Evolutionary conservation across 1,140 invertebrate species (phyloP), one percentile per base, ranked within the genome.

Genomic region (Drosophila bipectinata): DNA sequence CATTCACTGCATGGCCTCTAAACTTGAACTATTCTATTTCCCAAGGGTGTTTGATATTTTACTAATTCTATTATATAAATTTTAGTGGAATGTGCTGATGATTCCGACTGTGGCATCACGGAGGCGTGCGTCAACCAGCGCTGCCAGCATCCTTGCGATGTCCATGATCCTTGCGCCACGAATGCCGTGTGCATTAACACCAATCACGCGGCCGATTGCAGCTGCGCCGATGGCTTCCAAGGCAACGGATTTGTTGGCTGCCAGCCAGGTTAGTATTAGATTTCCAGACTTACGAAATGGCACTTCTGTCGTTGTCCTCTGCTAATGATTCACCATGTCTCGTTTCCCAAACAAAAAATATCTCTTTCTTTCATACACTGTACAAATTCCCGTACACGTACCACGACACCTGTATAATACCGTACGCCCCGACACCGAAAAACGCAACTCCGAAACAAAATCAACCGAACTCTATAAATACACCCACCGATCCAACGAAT

Each of bases 181-280:
- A 95, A 97, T 91, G 97, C 97, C 37, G 93, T 97, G 61, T 98
- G 97, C 93, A 94, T 97, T 90, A 97, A 97, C 79, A 95, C 95
- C n/a, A 96, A 97, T 77, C 97, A 98, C 87, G 95, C 94, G 63
- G 95, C 96, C 1, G 96, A 97, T 67, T 98, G 97, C 90, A 96
- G 94, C 78, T 98, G 97, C 83, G 94, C 94, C 28, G 95, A 97
- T 91, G 96, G 96, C 55, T 97, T 94, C 88, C 94, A 97, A 88
- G 97, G 97, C 82, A 97, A 98, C 87, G 97, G 97, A 81, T 96
- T 95, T 79, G 93, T 96, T 18, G 94, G 94, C 72, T 97, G 96
- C 82, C 93, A 94, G 66, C 94, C 94, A 93, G 95, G 96, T 97
- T 94, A 93, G 91, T 80, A 64, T 4, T 32, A 14, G 18, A 3